A percentile compares a stretch with the other conserved stretches of the same genome.
Conservation (phyloP, 2,113 vertebrate species). For the Sula dactylatra region DNA sequence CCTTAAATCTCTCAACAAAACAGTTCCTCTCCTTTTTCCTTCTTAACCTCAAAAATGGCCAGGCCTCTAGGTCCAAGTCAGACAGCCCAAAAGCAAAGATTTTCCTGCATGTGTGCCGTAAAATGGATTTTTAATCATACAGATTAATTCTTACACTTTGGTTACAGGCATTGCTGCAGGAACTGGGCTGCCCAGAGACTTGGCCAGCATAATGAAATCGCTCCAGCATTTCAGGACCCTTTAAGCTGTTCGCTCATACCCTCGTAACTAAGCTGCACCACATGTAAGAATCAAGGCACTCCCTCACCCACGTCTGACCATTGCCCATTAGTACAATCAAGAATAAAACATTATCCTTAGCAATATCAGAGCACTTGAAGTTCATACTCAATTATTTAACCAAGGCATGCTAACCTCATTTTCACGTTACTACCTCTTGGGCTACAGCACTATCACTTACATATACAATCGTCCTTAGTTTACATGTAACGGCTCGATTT, state of each 20-base stretch:
- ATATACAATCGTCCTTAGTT: accelerated
- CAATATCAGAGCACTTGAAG: neutral
- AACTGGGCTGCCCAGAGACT: neutral
- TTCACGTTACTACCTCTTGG: neutral
- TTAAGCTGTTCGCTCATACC: neutral
- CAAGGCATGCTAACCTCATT: neutral
- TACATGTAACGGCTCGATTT: neutral
- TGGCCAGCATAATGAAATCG: neutral
- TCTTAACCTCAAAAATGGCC: neutral
- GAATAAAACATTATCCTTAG: neutral
- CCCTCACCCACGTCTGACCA: neutral
- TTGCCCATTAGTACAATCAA: neutral
- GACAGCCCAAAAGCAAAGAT: neutral
- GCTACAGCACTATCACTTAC: neutral
- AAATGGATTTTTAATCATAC: neutral
- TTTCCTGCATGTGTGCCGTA: neutral
- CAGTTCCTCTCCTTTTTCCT: neutral
- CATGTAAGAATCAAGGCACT: neutral
- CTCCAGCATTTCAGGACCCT: neutral
- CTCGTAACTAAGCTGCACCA: neutral
- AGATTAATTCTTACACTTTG: neutral
- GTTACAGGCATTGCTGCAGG: neutral
- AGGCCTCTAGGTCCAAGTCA: neutral
- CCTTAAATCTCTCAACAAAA: neutral
- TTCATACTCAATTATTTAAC: neutral